Base-by-base conservation (phyloP, 1,140 invertebrate species). In the Penaeus japonicus region DNA sequence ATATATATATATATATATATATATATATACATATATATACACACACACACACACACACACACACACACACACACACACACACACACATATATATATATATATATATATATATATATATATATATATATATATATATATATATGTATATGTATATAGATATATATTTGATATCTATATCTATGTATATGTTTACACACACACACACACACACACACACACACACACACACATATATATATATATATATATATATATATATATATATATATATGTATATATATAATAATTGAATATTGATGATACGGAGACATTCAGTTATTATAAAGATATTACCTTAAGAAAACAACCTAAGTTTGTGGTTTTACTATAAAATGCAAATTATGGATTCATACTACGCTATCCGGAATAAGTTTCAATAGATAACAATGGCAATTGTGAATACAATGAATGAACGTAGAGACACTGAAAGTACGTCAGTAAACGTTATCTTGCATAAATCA, bases 191-290 rank as follows among this genome's bases (percentile, higher is more conserved):
- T 70, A 70, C n/a, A 70, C n/a, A n/a, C n/a, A 70, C n/a, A 70
- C n/a, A 70, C n/a, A 70, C n/a, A n/a, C n/a, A 70, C n/a, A 70
- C n/a, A n/a, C 5, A 70, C n/a, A 70, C 5, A n/a, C n/a, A 70
- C n/a, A 70, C n/a, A 70, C n/a, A 70, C n/a, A 70, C 12, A 70
- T 22, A 70, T 70, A 70, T 70, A n/a, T 70, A 70, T 70, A n/a
- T 70, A 70, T 70, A 70, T n/a, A n/a, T 70, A 70, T n/a, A n/a
- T 70, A 20, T 70, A 70, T 70, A 70, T 70, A 70, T n/a, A n/a
- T 70, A 70, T n/a, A 70, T 70, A 70, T 70, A 70, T 70, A 70
- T 70, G 30, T 70, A 70, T 70, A 70, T 70, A 70, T n/a, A 70
- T 70, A 70, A n/a, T n/a, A n/a, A n/a, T n/a, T n/a, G n/a, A 4